Evolutionary conservation across 2,113 vertebrate genomes (phyloP).

Genomic region (Alligator mississippiensis): DNA sequence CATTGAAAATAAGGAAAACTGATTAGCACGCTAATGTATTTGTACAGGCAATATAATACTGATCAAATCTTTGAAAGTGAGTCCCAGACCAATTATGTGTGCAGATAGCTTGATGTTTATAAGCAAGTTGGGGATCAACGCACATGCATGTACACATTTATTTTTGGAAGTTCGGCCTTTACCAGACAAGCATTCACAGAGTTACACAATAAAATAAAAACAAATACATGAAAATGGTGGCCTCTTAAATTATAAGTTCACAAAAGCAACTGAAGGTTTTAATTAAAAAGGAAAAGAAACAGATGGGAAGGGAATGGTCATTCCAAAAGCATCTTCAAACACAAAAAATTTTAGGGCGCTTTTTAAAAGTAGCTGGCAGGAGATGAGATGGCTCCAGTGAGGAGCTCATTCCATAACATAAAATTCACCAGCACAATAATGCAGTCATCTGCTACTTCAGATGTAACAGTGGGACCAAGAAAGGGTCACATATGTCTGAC

Average conservation of each 20-base stretch:
- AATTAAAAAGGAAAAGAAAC: neutral
- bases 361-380: neutral
- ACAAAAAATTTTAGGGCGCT: neutral
- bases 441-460: neutral
- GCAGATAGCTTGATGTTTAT: neutral
- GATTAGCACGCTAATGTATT: neutral
- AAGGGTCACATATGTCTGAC: neutral
- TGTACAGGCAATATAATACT: neutral
- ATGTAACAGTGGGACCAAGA: neutral
- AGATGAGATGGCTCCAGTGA: neutral
- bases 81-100: neutral
- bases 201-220: neutral
- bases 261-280: rapidly evolving
- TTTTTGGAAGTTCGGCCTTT: neutral
- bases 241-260: neutral
- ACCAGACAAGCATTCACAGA: neutral
- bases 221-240: neutral
- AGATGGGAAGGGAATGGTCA: neutral
- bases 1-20: neutral
- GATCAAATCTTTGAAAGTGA: neutral
- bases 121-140: neutral
- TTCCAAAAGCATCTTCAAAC: neutral
- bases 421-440: neutral
- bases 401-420: neutral
- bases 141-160: neutral